A percentile compares a stretch with the other conserved stretches of the same genome.
Conservation (phyloP, 1,140 invertebrate genomes). For the Lycorma delicatula region DNA sequence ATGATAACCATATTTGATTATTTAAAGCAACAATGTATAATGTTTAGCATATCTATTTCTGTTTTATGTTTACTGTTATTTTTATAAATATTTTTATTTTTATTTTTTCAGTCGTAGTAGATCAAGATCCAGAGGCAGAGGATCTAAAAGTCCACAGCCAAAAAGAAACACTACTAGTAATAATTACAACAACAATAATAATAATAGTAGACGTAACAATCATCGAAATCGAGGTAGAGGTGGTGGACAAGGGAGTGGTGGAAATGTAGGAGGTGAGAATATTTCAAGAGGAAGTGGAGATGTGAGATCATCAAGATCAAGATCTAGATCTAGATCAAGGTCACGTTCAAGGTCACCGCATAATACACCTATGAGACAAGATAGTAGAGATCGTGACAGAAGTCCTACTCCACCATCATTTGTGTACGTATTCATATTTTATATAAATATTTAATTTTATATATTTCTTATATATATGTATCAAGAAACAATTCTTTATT, state of each 20-base stretch:
- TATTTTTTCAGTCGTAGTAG: slow-evolving; percentile 28
- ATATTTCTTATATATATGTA: neutral
- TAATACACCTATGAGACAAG: slow-evolving; percentile 30
- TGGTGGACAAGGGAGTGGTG: neutral
- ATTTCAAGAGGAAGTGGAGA: slow-evolving; percentile 33
- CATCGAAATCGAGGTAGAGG: neutral
- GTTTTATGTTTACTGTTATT: too few relatives aligned
- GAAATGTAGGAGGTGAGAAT: neutral
- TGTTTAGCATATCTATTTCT: too few relatives aligned
- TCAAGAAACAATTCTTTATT: too few relatives aligned
- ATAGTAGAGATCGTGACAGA: slow-evolving; percentile 43
- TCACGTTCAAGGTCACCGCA: slow-evolving; percentile 37
- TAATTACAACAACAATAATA: neutral
- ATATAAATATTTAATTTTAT: too few relatives aligned
- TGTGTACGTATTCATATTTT: slow-evolving; percentile 48
- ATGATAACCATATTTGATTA: too few relatives aligned
- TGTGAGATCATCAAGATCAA: slow-evolving; percentile 25
- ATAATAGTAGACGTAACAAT: neutral
- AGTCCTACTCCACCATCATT: slow-evolving; percentile 75
- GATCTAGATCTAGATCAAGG: slow-evolving; percentile 38
- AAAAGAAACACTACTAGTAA: slow-evolving; percentile 33
- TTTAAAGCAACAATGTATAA: too few relatives aligned
- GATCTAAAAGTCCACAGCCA: slow-evolving; percentile 24
- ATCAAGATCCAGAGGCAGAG: slow-evolving; percentile 24
- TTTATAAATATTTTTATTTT: neutral